Conservation (phyloP, 64 coral and sea anemone genomes). For the Dendronephthya gigantea region DNA sequence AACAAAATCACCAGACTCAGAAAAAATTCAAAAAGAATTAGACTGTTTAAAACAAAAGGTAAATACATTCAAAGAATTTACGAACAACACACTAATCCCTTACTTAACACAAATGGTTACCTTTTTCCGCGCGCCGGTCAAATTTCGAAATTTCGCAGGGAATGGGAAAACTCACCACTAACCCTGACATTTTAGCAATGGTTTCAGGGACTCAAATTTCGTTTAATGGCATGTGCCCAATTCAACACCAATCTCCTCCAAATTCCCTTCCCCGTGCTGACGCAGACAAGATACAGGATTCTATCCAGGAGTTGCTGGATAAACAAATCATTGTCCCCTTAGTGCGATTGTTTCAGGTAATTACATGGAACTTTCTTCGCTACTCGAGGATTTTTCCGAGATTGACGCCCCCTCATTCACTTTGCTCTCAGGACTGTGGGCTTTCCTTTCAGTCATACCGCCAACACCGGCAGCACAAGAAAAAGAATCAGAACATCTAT, state of each 20-base stretch:
- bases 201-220: neutral
- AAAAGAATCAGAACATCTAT: neutral
- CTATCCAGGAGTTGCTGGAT: neutral
- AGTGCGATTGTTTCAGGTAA: too few species aligned
- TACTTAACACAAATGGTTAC: neutral
- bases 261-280: neutral
- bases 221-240: too few species aligned
- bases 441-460: slow-evolving; percentile 2
- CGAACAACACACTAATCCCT: neutral
- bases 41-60: neutral
- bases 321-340: neutral
- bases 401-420: too few species aligned
- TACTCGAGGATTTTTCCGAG: too few species aligned
- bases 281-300: neutral
- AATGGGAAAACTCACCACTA: neutral
- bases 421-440: slow-evolving; percentile 3
- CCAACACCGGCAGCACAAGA: neutral
- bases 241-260: neutral
- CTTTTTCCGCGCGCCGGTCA: neutral
- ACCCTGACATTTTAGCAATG: neutral
- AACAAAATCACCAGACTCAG: neutral
- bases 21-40: neutral
- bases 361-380: too few species aligned
- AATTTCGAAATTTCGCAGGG: neutral
- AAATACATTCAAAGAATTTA: neutral